These are phyloP conservation scores for Parus major DNA, from an alignment of 2,113 vertebrate species.

Conservation along the genomic window DNA sequence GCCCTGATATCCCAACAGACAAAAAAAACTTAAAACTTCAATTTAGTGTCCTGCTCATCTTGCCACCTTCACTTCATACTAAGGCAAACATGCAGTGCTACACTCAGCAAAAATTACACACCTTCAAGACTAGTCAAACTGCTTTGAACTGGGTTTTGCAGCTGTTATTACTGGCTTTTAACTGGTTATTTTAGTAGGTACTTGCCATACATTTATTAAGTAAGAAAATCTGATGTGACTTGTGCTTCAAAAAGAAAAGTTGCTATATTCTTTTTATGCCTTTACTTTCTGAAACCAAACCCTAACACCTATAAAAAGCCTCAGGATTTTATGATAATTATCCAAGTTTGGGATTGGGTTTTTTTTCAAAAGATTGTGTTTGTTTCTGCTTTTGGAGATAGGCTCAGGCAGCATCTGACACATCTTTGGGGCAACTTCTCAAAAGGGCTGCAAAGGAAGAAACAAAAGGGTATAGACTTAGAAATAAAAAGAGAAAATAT, in stretches of 20 bases:
- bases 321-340: conserved; percentile 4
- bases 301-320: neutral
- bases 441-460: conserved; percentile 17
- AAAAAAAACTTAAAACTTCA: neutral
- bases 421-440: conserved; percentile 25
- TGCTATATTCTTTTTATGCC: neutral
- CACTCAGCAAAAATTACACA: neutral
- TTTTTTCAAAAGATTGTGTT: neutral
- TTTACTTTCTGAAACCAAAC: conserved; percentile 11
- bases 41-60: neutral
- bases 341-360: neutral
- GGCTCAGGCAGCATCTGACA: conserved; percentile 1
- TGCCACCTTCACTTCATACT: neutral
- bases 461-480: conserved; percentile 8
- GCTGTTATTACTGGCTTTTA: conserved; percentile 14
- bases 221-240: neutral
- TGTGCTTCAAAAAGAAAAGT: neutral
- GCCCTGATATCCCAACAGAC: neutral
- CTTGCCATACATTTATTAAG: neutral
- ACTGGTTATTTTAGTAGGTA: neutral
- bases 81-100: neutral
- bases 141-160: neutral
- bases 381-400: neutral
- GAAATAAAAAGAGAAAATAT: conserved; percentile 55
- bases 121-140: neutral